phyloP scores from a whole-genome alignment of 2,113 vertebrate species.

The Phocoena sinus region DNA sequence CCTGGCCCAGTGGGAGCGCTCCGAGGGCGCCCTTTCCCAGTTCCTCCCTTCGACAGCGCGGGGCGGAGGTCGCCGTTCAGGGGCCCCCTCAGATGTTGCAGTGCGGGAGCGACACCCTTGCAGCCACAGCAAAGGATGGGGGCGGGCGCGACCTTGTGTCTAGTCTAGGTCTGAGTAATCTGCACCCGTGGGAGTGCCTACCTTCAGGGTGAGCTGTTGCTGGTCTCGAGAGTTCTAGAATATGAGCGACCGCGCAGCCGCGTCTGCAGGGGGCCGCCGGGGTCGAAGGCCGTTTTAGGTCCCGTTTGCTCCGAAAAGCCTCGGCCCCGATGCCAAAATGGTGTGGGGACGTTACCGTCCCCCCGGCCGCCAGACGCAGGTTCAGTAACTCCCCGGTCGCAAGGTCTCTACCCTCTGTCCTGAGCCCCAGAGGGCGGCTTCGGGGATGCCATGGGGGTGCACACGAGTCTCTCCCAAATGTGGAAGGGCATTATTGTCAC shows the following conservation, averaged over 20 bases:
- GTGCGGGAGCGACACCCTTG: fast-evolving
- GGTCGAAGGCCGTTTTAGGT: background rate
- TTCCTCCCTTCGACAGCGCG: background rate
- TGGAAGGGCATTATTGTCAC: background rate
- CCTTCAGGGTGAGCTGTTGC: background rate
- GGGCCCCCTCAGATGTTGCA: background rate
- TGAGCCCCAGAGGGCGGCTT: fast-evolving
- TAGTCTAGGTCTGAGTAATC: background rate
- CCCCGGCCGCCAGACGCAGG: background rate
- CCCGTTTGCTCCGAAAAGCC: background rate
- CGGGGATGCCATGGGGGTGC: background rate
- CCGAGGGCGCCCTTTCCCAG: background rate
- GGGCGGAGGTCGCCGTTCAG: background rate
- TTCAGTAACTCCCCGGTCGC: background rate
- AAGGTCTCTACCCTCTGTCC: background rate
- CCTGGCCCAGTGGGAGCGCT: background rate
- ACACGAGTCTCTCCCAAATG: background rate
- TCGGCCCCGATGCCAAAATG: background rate
- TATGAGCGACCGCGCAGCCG: fast-evolving
- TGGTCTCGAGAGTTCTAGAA: background rate
- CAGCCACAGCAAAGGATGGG: background rate
- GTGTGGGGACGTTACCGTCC: background rate
- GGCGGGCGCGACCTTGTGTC: no score
- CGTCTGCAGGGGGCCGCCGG: background rate
- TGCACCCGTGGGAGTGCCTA: background rate